These are phyloP conservation scores for Heliconius melpomene DNA, from an alignment of 1,140 invertebrate species.

Conservation along the genomic window DNA sequence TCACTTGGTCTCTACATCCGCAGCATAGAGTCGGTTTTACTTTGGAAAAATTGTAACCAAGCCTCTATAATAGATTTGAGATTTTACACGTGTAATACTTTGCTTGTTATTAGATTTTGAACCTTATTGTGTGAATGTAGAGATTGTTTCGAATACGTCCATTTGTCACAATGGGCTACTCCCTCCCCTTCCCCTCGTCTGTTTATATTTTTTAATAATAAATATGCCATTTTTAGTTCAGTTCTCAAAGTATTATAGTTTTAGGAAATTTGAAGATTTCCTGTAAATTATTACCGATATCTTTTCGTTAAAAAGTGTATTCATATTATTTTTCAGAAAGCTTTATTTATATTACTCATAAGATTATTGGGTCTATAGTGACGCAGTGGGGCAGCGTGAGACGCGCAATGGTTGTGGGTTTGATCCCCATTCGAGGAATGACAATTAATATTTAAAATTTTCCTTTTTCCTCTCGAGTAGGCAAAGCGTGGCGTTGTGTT, in stretches of 20 bases:
- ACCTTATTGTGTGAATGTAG: background rate
- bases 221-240: background rate
- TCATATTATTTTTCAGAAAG: too few relatives aligned
- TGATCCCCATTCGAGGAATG: too few relatives aligned
- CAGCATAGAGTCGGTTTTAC: background rate
- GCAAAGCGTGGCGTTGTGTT: too few relatives aligned
- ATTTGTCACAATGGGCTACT: background rate
- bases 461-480: too few relatives aligned
- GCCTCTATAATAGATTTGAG: background rate
- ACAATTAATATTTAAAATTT: too few relatives aligned
- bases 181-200: background rate
- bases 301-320: too few relatives aligned
- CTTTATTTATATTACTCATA: too few relatives aligned
- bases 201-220: background rate
- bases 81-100: conserved; percentile 4
- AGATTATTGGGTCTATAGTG: too few relatives aligned
- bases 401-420: too few relatives aligned
- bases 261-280: too few relatives aligned
- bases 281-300: too few relatives aligned
- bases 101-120: background rate
- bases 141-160: background rate
- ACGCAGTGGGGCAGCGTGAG: too few relatives aligned
- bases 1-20: background rate
- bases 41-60: background rate
- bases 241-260: background rate